These are phyloP conservation scores for Eidolon helvum DNA, from an alignment of 2,113 vertebrate genomes.

Conservation along the genomic window DNA sequence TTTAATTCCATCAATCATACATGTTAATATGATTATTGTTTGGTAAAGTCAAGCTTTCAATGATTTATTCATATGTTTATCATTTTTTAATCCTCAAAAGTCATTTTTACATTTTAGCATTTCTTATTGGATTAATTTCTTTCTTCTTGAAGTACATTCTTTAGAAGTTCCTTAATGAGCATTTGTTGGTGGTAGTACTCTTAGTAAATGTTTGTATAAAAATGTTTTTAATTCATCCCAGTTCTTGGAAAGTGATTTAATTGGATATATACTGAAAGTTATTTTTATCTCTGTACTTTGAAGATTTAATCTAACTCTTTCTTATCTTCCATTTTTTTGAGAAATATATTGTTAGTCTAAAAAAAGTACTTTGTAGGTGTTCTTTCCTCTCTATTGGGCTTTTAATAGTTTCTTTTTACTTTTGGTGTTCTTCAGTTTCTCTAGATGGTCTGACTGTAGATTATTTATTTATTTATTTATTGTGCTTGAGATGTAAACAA, in stretches of 20 bases:
- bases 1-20: neutral
- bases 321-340: neutral
- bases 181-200: conserved; percentile 26
- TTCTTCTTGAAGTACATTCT: conserved; percentile 6
- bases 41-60: conserved; percentile 24
- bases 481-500: neutral
- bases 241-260: conserved; percentile 24
- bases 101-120: conserved; percentile 32
- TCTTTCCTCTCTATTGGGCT: neutral
- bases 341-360: conserved; percentile 20
- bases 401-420: neutral
- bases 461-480: neutral
- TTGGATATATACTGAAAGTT: neutral
- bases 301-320: conserved; percentile 52
- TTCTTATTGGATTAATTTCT: conserved; percentile 20
- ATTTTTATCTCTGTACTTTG: conserved; percentile 29
- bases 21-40: neutral
- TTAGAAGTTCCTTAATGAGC: conserved; percentile 43
- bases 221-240: conserved; percentile 28
- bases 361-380: neutral
- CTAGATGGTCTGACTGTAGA: neutral
- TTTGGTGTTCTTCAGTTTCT: neutral
- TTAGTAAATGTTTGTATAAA: conserved; percentile 48
- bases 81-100: neutral
- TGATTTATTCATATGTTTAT: neutral